A percentile compares a stretch with the other conserved stretches of the same genome.
phyloP scores from a whole-genome alignment of 2,888 invertebrate species.

The Odontocolon sp. region DNA sequence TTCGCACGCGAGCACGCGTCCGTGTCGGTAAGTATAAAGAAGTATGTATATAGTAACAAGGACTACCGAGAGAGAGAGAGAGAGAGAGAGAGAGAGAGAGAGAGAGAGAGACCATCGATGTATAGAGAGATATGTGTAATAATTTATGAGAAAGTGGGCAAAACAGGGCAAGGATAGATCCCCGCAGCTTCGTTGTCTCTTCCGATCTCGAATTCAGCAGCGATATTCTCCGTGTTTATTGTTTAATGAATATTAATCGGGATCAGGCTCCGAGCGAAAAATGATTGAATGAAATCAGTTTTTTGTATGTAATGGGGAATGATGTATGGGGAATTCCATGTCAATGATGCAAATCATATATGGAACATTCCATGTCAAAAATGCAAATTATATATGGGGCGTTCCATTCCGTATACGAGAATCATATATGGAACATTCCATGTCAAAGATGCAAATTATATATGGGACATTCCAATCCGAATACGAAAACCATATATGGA shows the following conservation, averaged over 20 bases:
- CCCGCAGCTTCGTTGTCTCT: constrained; percentile 14
- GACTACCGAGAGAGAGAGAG: constrained; percentile 13
- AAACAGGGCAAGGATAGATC: constrained; percentile 48
- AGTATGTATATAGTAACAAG: constrained; percentile 4
- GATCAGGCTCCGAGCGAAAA: not conserved
- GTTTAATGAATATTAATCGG: constrained; percentile 9
- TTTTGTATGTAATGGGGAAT: no score
- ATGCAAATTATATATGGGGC: no score
- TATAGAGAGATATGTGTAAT: constrained; percentile 16
- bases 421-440: not conserved
- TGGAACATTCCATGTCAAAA: not conserved
- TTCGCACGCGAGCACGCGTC: not conserved
- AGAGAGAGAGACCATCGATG: not conserved
- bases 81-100: not conserved
- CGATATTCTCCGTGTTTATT: constrained; percentile 1
- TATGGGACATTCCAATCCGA: not conserved
- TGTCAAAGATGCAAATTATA: not conserved
- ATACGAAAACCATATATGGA: not conserved
- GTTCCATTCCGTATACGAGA: not conserved
- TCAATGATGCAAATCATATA: not conserved
- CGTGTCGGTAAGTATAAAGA: not conserved
- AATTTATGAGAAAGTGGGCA: constrained; percentile 45
- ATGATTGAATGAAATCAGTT: constrained; percentile 2
- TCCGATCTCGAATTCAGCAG: not conserved
- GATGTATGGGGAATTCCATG: not conserved